These are phyloP conservation scores for Dromococcyx pavoninus DNA, from an alignment of 2,797 vertebrate genomes.

Conservation along the genomic window DNA sequence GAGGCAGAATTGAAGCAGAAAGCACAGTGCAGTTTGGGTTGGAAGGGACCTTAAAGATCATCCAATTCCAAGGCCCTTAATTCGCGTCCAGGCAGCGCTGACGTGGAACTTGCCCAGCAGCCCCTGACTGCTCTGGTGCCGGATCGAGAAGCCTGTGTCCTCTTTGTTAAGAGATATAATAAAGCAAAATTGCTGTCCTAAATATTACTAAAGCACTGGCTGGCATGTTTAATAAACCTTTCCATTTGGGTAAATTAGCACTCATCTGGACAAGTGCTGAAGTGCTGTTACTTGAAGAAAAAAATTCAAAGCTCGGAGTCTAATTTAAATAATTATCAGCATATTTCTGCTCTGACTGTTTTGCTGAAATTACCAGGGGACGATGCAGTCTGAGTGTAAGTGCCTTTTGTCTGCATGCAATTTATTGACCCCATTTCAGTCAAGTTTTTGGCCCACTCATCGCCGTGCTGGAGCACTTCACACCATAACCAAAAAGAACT, in stretches of 20 bases:
- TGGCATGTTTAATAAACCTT: conserved; percentile 76
- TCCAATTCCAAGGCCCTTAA: background rate
- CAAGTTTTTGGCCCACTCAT: conserved; percentile 45
- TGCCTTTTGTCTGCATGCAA: conserved; percentile 64
- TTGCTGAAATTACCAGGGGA: conserved; percentile 67
- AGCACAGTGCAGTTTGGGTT: background rate
- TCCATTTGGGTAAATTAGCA: conserved; percentile 76
- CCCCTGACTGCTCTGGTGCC: background rate
- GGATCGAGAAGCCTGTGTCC: conserved; percentile 39
- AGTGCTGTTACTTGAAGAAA: conserved; percentile 70
- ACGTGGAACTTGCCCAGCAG: background rate
- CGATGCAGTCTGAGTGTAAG: conserved; percentile 55
- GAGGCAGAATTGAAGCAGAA: background rate
- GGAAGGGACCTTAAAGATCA: no score
- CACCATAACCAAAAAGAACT: background rate
- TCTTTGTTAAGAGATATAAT: conserved; percentile 71
- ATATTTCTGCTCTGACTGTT: conserved; percentile 68
- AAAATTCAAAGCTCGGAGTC: conserved; percentile 53
- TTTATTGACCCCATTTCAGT: conserved; percentile 68
- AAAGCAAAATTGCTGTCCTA: conserved; percentile 72
- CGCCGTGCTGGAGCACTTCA: background rate
- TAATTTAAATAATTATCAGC: conserved; percentile 76
- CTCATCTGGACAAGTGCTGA: conserved; percentile 74
- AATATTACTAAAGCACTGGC: conserved; percentile 72
- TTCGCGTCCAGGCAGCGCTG: background rate